phyloP scores from a whole-genome alignment of 1,140 invertebrate genomes.

The Zeugodacus cucurbitae region DNA sequence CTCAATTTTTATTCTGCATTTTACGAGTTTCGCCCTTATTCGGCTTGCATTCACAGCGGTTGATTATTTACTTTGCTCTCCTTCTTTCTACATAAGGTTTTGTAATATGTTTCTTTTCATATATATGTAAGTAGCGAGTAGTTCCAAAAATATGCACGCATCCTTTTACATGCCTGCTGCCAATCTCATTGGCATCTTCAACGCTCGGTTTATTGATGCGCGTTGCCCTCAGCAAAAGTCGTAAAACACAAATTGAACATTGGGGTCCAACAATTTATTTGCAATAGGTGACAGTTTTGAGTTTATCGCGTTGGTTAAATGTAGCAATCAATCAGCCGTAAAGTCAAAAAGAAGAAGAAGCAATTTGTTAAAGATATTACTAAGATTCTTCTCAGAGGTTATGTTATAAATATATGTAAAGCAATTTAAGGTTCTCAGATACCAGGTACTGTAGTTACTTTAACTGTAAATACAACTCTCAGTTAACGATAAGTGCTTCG shows the following conservation, averaged over 20 bases:
- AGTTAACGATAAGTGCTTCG: too few species aligned
- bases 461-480: too few species aligned
- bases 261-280: not conserved
- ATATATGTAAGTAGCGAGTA: too few species aligned
- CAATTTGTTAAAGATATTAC: too few species aligned
- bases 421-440: too few species aligned
- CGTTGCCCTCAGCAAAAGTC: slow-evolving; percentile 50
- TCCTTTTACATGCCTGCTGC: too few species aligned
- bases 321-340: too few species aligned
- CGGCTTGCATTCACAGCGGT: not conserved
- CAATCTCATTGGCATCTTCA: not conserved
- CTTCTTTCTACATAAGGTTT: not conserved
- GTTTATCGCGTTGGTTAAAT: too few species aligned
- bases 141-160: not conserved
- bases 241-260: slow-evolving; percentile 63
- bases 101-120: not conserved
- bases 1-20: not conserved
- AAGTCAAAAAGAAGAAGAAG: too few species aligned
- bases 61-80: not conserved
- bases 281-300: not conserved
- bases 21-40: not conserved
- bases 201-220: slow-evolving; percentile 64
- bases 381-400: too few species aligned
- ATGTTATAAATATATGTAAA: too few species aligned
- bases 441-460: too few species aligned